A percentile compares a stretch with the other conserved stretches of the same genome.
These are phyloP conservation scores for Ferdinandea cuprea DNA, from an alignment of 2,888 invertebrate species.

Conservation along the genomic window DNA sequence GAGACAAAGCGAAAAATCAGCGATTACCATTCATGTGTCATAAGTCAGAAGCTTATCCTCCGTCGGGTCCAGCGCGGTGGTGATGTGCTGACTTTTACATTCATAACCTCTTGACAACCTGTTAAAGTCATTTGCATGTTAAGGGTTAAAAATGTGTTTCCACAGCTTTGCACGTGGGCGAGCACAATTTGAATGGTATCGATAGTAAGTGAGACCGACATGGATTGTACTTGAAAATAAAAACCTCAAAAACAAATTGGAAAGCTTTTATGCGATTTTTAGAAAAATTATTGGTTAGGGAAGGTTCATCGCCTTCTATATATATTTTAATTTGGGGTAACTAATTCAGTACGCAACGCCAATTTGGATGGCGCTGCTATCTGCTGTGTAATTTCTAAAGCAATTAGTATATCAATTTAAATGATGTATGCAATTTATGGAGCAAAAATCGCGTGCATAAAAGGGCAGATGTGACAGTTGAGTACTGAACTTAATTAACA, in stretches of 20 bases:
- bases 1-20: neutral
- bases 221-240: slow-evolving; percentile 47
- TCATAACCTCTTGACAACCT: slow-evolving; percentile 63
- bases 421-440: neutral
- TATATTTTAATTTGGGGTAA: neutral
- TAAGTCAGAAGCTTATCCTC: slow-evolving; percentile 6
- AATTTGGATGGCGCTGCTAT: neutral
- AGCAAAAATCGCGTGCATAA: neutral
- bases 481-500: slow-evolving; percentile 24
- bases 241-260: slow-evolving; percentile 15
- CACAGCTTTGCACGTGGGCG: slow-evolving; percentile 16
- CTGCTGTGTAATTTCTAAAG: neutral
- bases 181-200: slow-evolving; percentile 19
- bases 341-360: neutral
- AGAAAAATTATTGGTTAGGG: slow-evolving; percentile 23
- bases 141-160: slow-evolving; percentile 23
- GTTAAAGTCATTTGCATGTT: slow-evolving; percentile 68
- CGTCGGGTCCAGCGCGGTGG: neutral
- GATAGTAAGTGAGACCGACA: slow-evolving; percentile 53
- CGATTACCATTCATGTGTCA: slow-evolving; percentile 41
- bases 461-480: too few relatives aligned
- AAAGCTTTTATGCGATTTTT: neutral
- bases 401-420: neutral
- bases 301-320: neutral
- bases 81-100: slow-evolving; percentile 18